Conservation (phyloP, 2,113 vertebrate species). For the Pelecanus crispus region DNA sequence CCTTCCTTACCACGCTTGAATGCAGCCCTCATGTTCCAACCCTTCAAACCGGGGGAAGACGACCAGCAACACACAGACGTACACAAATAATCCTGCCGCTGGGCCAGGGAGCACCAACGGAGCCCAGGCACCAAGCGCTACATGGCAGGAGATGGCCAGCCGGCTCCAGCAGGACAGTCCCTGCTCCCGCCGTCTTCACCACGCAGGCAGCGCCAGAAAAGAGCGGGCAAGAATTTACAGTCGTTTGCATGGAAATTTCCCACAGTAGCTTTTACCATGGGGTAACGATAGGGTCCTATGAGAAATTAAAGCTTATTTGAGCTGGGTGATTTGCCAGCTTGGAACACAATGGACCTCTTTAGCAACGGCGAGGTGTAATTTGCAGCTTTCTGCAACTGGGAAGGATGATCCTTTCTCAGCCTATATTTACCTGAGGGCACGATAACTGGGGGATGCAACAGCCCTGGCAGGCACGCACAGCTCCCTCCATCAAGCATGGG, state of each 20-base stretch:
- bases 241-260: neutral
- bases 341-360: neutral
- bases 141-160: accelerated
- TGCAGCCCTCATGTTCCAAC: neutral
- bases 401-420: neutral
- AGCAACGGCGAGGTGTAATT: neutral
- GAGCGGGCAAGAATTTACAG: neutral
- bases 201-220: neutral
- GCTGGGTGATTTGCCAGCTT: neutral
- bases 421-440: neutral
- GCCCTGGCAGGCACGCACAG: neutral
- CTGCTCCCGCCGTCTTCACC: neutral
- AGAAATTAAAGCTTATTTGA: conserved; percentile 12
- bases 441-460: neutral
- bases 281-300: conserved; percentile 8
- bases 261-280: neutral
- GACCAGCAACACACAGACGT: neutral
- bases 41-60: neutral
- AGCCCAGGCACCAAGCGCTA: neutral
- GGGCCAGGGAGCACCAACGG: neutral
- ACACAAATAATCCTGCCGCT: neutral
- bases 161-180: neutral
- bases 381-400: neutral
- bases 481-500: neutral
- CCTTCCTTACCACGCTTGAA: neutral